These are phyloP conservation scores for Ophonus ardosiacus DNA, from an alignment of 2,888 invertebrate genomes.

Conservation along the genomic window DNA sequence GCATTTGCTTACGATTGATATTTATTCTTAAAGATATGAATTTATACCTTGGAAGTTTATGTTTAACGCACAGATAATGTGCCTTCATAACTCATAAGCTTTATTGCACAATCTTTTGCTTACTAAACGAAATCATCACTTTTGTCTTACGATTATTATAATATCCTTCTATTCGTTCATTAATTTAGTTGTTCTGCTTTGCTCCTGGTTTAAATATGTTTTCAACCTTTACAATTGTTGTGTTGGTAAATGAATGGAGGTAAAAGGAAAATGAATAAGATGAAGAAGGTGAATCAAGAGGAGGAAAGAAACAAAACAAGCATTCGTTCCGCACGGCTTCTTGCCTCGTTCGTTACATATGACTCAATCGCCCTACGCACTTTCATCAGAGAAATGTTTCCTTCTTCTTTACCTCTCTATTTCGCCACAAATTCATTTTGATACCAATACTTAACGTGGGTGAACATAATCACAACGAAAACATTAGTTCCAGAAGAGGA, in stretches of 20 bases:
- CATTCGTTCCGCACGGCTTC: slow-evolving; percentile 38
- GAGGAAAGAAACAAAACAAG: slow-evolving; percentile 21
- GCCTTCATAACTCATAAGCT: too few relatives aligned
- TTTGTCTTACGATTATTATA: too few relatives aligned
- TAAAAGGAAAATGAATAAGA: slow-evolving; percentile 6
- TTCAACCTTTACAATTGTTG: neutral
- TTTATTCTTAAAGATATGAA: too few relatives aligned
- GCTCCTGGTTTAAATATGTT: neutral
- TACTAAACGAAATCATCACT: too few relatives aligned
- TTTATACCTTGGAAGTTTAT: too few relatives aligned
- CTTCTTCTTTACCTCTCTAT: neutral
- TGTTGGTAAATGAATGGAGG: neutral
- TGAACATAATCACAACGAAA: neutral
- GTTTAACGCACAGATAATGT: too few relatives aligned
- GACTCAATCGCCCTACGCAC: slow-evolving; percentile 55
- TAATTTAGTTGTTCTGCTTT: neutral
- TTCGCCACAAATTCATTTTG: neutral
- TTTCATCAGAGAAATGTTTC: neutral
- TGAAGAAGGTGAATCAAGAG: slow-evolving; percentile 30
- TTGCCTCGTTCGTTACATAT: slow-evolving; percentile 52
- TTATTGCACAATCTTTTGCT: too few relatives aligned
- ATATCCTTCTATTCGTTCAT: neutral
- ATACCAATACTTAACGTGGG: neutral
- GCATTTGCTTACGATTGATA: too few relatives aligned
- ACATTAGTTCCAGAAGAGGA: neutral